A percentile compares a stretch with the other conserved stretches of the same genome.
Evolutionary conservation across 2,113 vertebrate species (phyloP).

Genomic region (Colossoma macropomum): DNA sequence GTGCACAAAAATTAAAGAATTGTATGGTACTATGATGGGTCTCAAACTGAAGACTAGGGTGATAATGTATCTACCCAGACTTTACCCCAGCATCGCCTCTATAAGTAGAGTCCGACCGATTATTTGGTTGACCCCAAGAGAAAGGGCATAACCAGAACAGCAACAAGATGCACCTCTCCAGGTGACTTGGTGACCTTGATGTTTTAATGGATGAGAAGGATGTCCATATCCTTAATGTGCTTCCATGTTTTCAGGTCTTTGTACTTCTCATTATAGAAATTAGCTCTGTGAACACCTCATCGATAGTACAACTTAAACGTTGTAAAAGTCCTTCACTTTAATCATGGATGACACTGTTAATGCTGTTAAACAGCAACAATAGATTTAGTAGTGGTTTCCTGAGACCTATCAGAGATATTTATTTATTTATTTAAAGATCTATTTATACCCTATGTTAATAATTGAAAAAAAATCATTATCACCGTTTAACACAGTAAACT

Average conservation of each 20-base stretch:
- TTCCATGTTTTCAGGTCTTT: conserved; percentile 43
- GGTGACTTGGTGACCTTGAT: background rate
- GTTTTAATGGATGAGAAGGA: conserved; percentile 22
- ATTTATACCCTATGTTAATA: conserved; percentile 53
- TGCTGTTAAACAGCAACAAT: conserved; percentile 51
- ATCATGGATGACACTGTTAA: conserved; percentile 36
- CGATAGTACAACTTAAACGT: conserved; percentile 11
- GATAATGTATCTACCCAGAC: conserved; percentile 19
- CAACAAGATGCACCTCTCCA: background rate
- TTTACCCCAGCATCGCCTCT: conserved; percentile 48
- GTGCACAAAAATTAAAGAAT: conserved; percentile 49
- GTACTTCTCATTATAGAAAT: conserved; percentile 33
- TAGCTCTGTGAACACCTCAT: conserved; percentile 25
- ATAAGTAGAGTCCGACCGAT: conserved; percentile 58
- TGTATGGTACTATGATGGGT: conserved; percentile 55
- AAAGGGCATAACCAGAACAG: background rate
- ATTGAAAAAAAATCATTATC: conserved; percentile 28
- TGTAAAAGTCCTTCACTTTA: conserved; percentile 34
- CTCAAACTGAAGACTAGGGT: conserved; percentile 46
- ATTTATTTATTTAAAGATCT: conserved; percentile 61
- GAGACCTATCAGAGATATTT: conserved; percentile 44
- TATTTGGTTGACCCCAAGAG: background rate
- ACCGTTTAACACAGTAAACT: conserved; percentile 45
- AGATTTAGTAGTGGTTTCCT: conserved; percentile 22
- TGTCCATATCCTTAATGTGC: conserved; percentile 28